These are phyloP conservation scores for Psephotus haematonotus DNA, from an alignment of 2,113 vertebrate genomes.

Conservation along the genomic window DNA sequence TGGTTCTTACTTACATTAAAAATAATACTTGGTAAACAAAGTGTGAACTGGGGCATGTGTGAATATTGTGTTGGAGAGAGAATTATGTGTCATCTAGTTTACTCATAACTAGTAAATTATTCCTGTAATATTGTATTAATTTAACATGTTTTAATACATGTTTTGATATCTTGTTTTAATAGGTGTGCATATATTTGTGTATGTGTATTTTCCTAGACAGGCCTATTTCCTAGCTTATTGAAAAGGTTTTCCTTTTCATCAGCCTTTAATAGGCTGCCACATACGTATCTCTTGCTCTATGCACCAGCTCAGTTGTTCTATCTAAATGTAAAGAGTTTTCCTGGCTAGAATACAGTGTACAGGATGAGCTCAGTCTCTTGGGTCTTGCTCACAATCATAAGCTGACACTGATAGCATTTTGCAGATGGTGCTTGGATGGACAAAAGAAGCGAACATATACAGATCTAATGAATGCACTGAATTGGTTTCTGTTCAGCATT, in stretches of 20 bases:
- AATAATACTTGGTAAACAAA: not conserved
- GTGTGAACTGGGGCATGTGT: not conserved
- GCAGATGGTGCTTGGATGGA: slow-evolving; percentile 77
- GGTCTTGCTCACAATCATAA: slow-evolving; percentile 70
- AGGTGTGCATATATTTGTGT: not conserved
- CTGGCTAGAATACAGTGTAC: slow-evolving; percentile 67
- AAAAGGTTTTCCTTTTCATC: slow-evolving; percentile 50
- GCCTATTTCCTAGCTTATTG: slow-evolving; percentile 44
- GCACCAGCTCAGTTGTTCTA: slow-evolving; percentile 46
- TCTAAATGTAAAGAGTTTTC: slow-evolving; percentile 57
- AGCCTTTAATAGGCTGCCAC: slow-evolving; percentile 48
- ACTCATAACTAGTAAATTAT: not conserved
- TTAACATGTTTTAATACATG: not conserved
- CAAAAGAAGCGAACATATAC: slow-evolving; percentile 70
- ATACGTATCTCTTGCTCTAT: slow-evolving; percentile 7
- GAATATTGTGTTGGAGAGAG: not conserved
- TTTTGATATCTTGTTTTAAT: not conserved
- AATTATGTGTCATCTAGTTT: not conserved
- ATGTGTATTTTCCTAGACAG: slow-evolving; percentile 36
- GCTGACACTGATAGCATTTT: slow-evolving; percentile 80
- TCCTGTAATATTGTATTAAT: not conserved
- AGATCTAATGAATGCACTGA: slow-evolving; percentile 73
- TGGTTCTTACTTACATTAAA: not conserved
- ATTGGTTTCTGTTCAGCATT: slow-evolving; percentile 74
- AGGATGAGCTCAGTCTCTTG: slow-evolving; percentile 59